These are phyloP conservation scores for Simalia tracyae DNA, from an alignment of 2,797 vertebrate genomes.

Conservation along the genomic window DNA sequence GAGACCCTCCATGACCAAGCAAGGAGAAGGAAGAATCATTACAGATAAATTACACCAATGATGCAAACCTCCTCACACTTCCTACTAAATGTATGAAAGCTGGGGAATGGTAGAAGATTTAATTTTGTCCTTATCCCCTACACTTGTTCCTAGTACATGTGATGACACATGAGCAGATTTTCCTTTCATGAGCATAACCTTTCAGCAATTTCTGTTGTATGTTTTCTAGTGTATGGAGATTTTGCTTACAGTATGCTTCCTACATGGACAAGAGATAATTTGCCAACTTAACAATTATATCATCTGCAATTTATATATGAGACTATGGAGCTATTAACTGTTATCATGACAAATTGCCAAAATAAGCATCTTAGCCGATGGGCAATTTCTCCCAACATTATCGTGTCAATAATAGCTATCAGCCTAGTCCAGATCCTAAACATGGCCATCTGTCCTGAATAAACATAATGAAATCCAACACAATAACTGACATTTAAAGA, in stretches of 20 bases:
- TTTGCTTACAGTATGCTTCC: constrained; percentile 32
- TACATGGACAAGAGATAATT: constrained; percentile 27
- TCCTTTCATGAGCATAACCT: background rate
- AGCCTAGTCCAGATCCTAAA: constrained; percentile 30
- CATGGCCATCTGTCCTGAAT: background rate
- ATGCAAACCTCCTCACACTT: no score
- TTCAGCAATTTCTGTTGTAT: background rate
- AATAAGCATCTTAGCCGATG: constrained; percentile 29
- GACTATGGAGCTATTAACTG: background rate
- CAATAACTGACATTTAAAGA: constrained; percentile 44
- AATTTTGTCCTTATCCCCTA: no score
- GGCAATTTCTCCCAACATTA: constrained; percentile 37
- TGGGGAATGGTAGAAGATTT: background rate
- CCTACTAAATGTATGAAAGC: background rate
- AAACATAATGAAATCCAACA: background rate
- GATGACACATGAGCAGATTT: background rate
- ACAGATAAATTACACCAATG: no score
- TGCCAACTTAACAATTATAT: constrained; percentile 24
- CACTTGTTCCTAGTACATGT: background rate
- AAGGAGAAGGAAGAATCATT: no score
- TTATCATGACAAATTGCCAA: constrained; percentile 33
- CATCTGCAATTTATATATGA: constrained; percentile 16
- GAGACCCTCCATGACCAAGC: no score
- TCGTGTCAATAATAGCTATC: constrained; percentile 17
- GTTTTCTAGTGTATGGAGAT: constrained; percentile 11